A percentile compares a stretch with the other conserved stretches of the same genome.
Conservation (phyloP, 1,140 invertebrate genomes). For the Phortica variegata region DNA sequence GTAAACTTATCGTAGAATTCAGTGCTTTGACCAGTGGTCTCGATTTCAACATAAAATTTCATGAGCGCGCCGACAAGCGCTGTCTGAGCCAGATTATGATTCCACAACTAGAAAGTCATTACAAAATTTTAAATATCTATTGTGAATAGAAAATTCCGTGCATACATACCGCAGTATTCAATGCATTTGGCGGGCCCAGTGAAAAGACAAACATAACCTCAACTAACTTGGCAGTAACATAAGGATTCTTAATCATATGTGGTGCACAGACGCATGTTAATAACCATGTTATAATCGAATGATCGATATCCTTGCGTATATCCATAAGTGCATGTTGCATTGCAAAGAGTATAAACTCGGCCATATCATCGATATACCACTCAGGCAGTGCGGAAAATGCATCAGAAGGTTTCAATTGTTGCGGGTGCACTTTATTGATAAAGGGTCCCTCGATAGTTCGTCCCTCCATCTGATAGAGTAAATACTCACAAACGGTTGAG, state of each 20-base stretch:
- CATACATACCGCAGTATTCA: conserved; percentile 59
- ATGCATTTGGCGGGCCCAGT: conserved; percentile 66
- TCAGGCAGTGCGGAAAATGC: conserved; percentile 89
- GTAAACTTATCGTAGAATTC: conserved; percentile 99
- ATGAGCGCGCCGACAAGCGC: conserved; percentile 85
- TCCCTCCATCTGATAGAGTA: conserved; percentile 67
- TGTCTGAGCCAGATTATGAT: conserved; percentile 81
- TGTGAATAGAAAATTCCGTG: too few relatives aligned
- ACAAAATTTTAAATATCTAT: not conserved
- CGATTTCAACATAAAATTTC: conserved; percentile 98
- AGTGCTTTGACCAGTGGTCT: conserved; percentile 93
- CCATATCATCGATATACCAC: conserved; percentile 96
- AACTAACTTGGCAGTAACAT: conserved; percentile 91
- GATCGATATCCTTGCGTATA: conserved; percentile 76
- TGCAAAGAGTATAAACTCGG: conserved; percentile 89
- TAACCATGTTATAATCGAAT: conserved; percentile 83
- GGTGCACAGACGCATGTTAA: conserved; percentile 86
- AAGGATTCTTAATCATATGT: conserved; percentile 91
- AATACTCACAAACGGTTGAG: conserved; percentile 76
- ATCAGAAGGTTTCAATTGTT: conserved; percentile 67
- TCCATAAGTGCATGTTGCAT: conserved; percentile 84
- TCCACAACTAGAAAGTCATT: conserved; percentile 66
- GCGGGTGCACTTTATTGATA: conserved; percentile 56
- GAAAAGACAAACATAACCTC: conserved; percentile 94
- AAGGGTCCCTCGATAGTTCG: conserved; percentile 52